Evolutionary conservation across 2,797 vertebrate species (phyloP).

Genomic region (Scyliorhinus canicula): DNA sequence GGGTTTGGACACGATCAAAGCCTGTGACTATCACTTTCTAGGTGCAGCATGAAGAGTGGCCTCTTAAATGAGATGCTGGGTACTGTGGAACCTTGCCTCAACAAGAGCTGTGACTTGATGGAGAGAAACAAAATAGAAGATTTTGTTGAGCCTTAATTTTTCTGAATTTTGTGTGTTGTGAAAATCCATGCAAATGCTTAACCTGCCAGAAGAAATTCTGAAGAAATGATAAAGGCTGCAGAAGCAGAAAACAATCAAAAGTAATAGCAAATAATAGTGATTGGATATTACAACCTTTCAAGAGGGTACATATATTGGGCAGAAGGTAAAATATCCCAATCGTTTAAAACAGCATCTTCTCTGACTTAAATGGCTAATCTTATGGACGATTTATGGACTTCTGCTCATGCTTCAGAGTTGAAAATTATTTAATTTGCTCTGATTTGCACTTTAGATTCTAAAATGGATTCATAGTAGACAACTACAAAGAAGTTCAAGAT

Average conservation of each 20-base stretch:
- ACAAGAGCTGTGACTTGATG: neutral
- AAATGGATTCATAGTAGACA: no score
- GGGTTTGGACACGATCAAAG: neutral
- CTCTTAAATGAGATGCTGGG: neutral
- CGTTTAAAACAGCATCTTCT: neutral
- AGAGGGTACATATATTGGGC: neutral
- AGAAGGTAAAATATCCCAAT: neutral
- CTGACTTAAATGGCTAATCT: neutral
- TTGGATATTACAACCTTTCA: neutral
- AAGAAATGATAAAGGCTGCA: neutral
- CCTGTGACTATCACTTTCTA: neutral
- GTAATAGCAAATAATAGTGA: neutral
- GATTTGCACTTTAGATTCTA: no score
- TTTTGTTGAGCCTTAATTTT: neutral
- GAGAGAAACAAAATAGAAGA: no score
- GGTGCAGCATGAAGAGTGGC: neutral
- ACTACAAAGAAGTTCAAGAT: no score
- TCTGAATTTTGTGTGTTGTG: neutral
- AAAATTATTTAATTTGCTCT: no score
- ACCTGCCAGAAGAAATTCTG: neutral
- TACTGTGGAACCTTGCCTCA: neutral
- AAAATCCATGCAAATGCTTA: neutral
- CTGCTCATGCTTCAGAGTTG: neutral
- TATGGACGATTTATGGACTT: neutral
- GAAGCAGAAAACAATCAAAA: neutral